Conservation (phyloP, 2,888 invertebrate species). For the Pammene fasciana region DNA sequence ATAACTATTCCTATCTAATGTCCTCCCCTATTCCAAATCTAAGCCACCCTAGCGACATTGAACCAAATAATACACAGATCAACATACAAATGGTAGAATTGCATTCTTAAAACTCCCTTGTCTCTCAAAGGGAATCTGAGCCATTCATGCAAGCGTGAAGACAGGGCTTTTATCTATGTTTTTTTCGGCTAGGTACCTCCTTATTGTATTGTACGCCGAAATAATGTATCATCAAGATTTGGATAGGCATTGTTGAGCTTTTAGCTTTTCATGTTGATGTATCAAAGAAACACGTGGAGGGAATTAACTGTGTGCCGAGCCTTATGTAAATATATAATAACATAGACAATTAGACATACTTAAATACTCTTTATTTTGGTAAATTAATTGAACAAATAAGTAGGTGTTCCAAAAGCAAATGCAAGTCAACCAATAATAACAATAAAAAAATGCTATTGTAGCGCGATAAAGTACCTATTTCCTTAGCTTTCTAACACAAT, state of each 20-base stretch:
- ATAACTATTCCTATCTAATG: not conserved
- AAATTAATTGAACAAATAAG: no score
- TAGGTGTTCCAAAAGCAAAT: no score
- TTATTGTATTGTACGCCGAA: slow-evolving; percentile 24
- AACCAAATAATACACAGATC: slow-evolving; percentile 34
- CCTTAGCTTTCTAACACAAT: no score
- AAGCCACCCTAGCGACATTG: slow-evolving; percentile 30
- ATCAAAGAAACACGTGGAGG: slow-evolving; percentile 17
- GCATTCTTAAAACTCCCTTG: slow-evolving; percentile 34
- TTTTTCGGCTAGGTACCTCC: slow-evolving; percentile 15
- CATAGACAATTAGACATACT: no score
- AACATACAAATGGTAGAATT: slow-evolving; percentile 36
- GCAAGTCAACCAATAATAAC: no score
- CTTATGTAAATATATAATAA: not conserved
- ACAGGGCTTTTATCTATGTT: slow-evolving; percentile 27
- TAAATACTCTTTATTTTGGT: no score
- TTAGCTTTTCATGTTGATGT: slow-evolving; percentile 1
- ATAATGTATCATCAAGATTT: slow-evolving; percentile 27
- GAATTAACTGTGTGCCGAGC: not conserved
- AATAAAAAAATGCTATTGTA: no score
- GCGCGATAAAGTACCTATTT: no score
- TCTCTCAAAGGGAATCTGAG: slow-evolving; percentile 17
- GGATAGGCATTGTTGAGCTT: slow-evolving; percentile 22
- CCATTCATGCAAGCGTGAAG: slow-evolving; percentile 32
- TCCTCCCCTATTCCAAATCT: slow-evolving; percentile 11